A percentile compares a stretch with the other conserved stretches of the same genome.
Evolutionary conservation across 2,113 vertebrate species (phyloP).

Genomic region (Isichthys henryi): DNA sequence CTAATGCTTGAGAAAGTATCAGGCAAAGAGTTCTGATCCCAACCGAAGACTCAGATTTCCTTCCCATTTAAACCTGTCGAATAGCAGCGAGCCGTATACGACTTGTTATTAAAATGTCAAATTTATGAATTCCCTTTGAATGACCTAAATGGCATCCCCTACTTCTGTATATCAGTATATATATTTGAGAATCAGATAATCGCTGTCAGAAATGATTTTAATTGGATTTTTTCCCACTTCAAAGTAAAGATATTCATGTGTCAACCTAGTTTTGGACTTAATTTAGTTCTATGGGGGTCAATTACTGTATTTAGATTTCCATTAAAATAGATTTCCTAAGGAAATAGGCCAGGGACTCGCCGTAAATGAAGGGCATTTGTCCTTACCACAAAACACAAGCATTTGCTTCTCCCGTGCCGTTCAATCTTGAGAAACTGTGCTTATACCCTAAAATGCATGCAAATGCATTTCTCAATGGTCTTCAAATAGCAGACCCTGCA

Average conservation of each 20-base stretch:
- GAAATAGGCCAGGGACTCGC: constrained; percentile 11
- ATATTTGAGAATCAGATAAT: not conserved
- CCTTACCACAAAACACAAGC: not conserved
- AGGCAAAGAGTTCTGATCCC: not conserved
- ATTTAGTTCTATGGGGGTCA: constrained; percentile 20
- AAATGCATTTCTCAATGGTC: not conserved
- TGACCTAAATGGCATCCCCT: not conserved
- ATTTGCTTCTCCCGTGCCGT: not conserved
- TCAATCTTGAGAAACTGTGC: not conserved
- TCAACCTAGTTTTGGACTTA: constrained; percentile 23
- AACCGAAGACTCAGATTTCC: not conserved
- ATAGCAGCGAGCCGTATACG: not conserved
- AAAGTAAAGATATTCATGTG: constrained; percentile 6
- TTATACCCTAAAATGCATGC: not conserved
- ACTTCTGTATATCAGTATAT: not conserved
- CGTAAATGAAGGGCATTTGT: not conserved
- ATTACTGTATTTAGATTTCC: constrained; percentile 23
- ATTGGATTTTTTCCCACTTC: not conserved
- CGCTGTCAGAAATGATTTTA: not conserved
- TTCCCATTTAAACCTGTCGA: not conserved
- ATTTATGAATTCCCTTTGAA: not conserved
- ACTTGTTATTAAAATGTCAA: not conserved
- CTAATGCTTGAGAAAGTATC: not conserved
- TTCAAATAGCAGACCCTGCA: not conserved
- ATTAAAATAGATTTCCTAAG: constrained; percentile 18